Percentiles rank a stretch among this genome's conserved stretches.
Conservation (phyloP, 2,797 vertebrate genomes). For the Otolemur crassicaudatus region DNA sequence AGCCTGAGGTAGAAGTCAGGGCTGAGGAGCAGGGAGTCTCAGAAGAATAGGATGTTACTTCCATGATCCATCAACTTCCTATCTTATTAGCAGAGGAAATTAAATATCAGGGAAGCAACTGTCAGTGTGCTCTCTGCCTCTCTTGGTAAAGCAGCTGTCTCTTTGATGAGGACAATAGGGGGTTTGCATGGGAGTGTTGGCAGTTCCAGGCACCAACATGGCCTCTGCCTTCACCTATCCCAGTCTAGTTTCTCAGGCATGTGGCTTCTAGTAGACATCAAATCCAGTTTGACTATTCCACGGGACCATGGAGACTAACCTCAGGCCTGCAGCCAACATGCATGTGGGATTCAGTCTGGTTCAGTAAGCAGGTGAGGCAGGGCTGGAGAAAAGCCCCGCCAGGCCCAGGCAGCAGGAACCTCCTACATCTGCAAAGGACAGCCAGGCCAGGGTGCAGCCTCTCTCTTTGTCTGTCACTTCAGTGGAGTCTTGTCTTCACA, state of each 20-base stretch:
- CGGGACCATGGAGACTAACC: no score
- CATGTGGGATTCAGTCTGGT: not conserved
- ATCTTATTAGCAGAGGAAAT: not conserved
- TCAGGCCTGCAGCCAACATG: not conserved
- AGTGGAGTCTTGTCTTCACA: not conserved
- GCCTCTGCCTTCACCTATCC: not conserved
- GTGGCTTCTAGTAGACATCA: not conserved
- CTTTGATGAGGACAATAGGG: not conserved
- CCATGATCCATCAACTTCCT: not conserved
- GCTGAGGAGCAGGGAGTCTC: no score
- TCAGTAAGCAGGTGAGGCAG: not conserved
- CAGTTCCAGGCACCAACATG: not conserved
- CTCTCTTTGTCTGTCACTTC: not conserved
- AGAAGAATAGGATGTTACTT: not conserved
- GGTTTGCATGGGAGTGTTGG: not conserved
- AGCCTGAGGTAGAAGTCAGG: no score
- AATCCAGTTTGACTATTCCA: not conserved
- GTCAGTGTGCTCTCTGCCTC: not conserved
- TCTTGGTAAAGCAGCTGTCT: not conserved
- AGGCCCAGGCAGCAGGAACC: not conserved
- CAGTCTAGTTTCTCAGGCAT: not conserved
- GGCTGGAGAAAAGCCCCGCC: accelerated
- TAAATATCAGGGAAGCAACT: not conserved
- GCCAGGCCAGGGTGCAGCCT: not conserved
- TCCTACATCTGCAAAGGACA: not conserved